A percentile compares a stretch with the other conserved stretches of the same genome.
phyloP scores from a whole-genome alignment of 1,140 invertebrate genomes.

The Lerema accius region DNA sequence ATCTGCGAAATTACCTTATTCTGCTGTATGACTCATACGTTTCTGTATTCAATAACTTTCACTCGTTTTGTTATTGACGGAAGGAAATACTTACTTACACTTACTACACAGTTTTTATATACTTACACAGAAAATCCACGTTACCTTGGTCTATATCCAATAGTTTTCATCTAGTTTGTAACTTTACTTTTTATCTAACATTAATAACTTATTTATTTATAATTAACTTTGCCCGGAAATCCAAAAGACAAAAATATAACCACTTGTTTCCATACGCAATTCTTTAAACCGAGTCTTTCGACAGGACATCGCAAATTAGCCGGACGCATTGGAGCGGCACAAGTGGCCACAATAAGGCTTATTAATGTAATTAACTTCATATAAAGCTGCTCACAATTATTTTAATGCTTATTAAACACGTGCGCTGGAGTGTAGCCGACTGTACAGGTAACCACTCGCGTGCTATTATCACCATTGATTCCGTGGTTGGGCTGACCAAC shows the following conservation, averaged over 20 bases:
- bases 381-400: slow-evolving; percentile 76
- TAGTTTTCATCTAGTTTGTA: too few species aligned
- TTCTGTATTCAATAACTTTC: slow-evolving; percentile 15
- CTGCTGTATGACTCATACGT: slow-evolving; percentile 13
- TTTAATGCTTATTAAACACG: slow-evolving; percentile 79
- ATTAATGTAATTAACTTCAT: slow-evolving; percentile 76
- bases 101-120: too few species aligned
- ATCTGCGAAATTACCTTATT: slow-evolving; percentile 20
- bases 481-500: slow-evolving; percentile 57
- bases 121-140: too few species aligned
- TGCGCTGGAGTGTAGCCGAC: slow-evolving; percentile 60
- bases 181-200: too few species aligned
- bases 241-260: not conserved
- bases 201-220: too few species aligned
- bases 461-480: slow-evolving; percentile 79
- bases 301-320: slow-evolving; percentile 77
- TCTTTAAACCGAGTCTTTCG: slow-evolving; percentile 19
- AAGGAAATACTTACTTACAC: too few species aligned
- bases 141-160: too few species aligned
- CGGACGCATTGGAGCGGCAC: slow-evolving; percentile 58
- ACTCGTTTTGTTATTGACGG: not conserved
- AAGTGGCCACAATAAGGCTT: slow-evolving; percentile 58
- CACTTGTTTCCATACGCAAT: not conserved
- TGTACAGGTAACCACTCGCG: slow-evolving; percentile 49
- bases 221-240: not conserved